Evolutionary conservation across 2,888 invertebrate genomes (phyloP).

Genomic region (Amiota minor): DNA sequence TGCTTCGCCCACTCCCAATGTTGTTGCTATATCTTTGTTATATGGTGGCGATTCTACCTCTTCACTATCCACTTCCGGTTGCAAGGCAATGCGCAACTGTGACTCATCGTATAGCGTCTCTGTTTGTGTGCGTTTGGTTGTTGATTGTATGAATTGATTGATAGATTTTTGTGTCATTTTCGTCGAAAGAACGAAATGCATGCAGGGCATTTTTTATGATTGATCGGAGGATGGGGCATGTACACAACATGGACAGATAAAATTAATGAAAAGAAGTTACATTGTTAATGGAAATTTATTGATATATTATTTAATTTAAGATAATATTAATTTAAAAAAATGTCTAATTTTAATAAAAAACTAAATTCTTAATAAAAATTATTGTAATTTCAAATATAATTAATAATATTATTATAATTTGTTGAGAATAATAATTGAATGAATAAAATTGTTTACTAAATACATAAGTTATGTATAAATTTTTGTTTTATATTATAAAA

Average conservation of each 20-base stretch:
- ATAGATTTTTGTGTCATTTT: slow-evolving; percentile 31
- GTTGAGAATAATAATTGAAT: background rate
- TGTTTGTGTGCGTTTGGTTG: slow-evolving; percentile 31
- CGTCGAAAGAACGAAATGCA: too few species aligned
- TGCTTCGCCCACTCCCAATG: slow-evolving; percentile 8
- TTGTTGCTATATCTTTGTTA: slow-evolving; percentile 21
- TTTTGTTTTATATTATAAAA: background rate
- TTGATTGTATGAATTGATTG: background rate
- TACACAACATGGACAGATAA: slow-evolving; percentile 40
- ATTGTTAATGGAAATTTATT: slow-evolving; percentile 46
- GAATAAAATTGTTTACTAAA: background rate
- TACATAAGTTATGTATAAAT: background rate
- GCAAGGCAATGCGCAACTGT: slow-evolving; percentile 58
- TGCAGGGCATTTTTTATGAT: slow-evolving; percentile 31
- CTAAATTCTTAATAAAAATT: slow-evolving; percentile 2
- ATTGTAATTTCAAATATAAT: background rate
- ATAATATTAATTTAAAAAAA: background rate
- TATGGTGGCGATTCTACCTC: slow-evolving; percentile 27
- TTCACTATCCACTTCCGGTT: slow-evolving; percentile 49
- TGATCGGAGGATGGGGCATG: slow-evolving; percentile 20
- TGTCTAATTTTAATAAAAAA: background rate
- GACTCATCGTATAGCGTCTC: slow-evolving; percentile 67
- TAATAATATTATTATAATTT: background rate
- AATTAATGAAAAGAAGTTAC: slow-evolving; percentile 53
- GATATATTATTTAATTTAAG: background rate